phyloP scores from a whole-genome alignment of 2,888 invertebrate genomes.

The Bibio marci region DNA sequence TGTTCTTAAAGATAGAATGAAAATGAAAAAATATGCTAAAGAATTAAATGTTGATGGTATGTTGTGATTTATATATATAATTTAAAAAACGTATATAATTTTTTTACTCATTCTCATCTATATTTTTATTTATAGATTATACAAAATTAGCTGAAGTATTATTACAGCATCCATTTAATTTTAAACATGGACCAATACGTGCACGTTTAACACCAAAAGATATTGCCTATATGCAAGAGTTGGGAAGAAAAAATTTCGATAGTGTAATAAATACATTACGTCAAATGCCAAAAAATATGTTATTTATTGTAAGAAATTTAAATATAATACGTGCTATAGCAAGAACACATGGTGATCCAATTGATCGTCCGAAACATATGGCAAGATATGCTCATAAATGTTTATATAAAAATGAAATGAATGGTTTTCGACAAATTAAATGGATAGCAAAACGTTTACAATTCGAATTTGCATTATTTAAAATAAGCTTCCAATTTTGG shows the following conservation, averaged over 20 bases:
- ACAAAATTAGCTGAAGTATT: constrained; percentile 47
- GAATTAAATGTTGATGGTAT: constrained; percentile 47
- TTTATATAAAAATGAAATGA: constrained; percentile 8
- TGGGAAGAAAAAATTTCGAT: constrained; percentile 43
- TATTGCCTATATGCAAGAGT: constrained; percentile 39
- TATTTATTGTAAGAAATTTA: constrained; percentile 53
- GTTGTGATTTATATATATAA: too few species aligned
- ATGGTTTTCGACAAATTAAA: neutral
- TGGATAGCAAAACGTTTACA: neutral
- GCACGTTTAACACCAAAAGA: constrained; percentile 36
- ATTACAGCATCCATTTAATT: constrained; percentile 43
- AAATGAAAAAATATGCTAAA: constrained; percentile 42
- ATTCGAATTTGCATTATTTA: neutral
- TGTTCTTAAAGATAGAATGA: constrained; percentile 39
- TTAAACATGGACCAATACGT: constrained; percentile 17
- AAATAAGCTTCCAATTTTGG: neutral
- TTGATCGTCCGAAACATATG: constrained; percentile 51
- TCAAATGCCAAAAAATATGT: constrained; percentile 43
- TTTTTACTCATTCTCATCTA: too few species aligned
- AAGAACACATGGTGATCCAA: constrained; percentile 43
- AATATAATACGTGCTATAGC: constrained; percentile 57
- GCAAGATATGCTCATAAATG: constrained; percentile 26
- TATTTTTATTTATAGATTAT: constrained; percentile 24
- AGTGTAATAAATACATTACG: constrained; percentile 40
- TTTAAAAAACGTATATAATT: too few species aligned